Evolutionary conservation across 2,113 vertebrate species (phyloP).

Genomic region (Capricornis sumatraensis): DNA sequence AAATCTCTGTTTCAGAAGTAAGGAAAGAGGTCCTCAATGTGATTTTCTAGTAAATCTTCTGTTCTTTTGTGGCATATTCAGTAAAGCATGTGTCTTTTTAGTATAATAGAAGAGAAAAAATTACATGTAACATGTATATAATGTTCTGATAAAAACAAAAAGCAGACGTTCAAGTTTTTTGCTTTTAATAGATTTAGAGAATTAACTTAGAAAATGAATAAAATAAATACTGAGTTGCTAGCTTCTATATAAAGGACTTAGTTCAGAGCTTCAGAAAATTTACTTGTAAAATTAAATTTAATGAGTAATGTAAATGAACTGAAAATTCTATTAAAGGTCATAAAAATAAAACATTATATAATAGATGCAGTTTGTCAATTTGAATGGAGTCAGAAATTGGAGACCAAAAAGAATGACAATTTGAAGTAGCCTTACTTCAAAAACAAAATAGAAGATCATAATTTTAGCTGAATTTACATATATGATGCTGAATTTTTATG

Average conservation of each 20-base stretch:
- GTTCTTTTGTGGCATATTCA: neutral
- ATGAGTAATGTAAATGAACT: neutral
- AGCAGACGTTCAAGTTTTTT: neutral
- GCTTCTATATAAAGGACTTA: neutral
- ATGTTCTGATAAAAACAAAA: neutral
- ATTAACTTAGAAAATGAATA: neutral
- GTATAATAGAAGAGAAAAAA: neutral
- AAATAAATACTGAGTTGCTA: neutral
- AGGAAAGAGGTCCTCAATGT: neutral
- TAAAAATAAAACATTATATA: slow-evolving; percentile 26
- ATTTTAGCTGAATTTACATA: neutral
- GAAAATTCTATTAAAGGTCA: neutral
- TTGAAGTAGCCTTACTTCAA: neutral
- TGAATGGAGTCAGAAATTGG: neutral
- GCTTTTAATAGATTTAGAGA: neutral
- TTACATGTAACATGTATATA: neutral
- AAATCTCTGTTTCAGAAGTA: neutral
- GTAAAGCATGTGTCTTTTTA: neutral
- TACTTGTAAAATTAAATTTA: neutral
- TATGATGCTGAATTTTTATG: neutral
- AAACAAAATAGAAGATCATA: neutral
- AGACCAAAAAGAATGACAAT: neutral
- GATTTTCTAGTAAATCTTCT: neutral
- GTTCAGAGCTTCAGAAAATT: neutral
- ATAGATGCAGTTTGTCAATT: neutral